phyloP scores from a whole-genome alignment of 2,888 invertebrate species.

The Argyra leucocephala region DNA sequence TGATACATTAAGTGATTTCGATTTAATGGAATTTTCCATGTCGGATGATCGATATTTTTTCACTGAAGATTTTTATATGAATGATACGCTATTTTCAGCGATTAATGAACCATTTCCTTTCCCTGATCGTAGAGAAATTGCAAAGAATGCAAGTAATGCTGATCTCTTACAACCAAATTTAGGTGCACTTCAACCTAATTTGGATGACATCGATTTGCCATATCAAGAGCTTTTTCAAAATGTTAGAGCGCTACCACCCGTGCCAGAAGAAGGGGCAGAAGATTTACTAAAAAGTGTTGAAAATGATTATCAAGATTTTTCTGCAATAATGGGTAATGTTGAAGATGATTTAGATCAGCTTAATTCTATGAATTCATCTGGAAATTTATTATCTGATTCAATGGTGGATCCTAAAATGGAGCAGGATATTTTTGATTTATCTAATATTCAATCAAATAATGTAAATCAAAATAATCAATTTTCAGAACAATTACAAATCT shows the following conservation, averaged over 20 bases:
- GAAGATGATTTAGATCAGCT: neutral
- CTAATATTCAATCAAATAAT: neutral
- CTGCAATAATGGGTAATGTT: slow-evolving; percentile 31
- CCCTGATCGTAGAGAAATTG: slow-evolving; percentile 90
- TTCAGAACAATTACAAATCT: slow-evolving; percentile 13
- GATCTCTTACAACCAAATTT: slow-evolving; percentile 98
- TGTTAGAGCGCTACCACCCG: slow-evolving; percentile 48
- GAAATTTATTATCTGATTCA: neutral
- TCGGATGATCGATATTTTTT: slow-evolving; percentile 29
- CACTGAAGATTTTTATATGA: slow-evolving; percentile 50
- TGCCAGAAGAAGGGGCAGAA: slow-evolving; percentile 53
- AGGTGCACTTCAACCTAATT: slow-evolving; percentile 90
- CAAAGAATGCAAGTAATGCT: slow-evolving; percentile 72
- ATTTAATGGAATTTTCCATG: slow-evolving; percentile 28
- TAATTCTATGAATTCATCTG: neutral
- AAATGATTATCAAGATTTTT: slow-evolving; percentile 36
- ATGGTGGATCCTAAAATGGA: slow-evolving; percentile 3
- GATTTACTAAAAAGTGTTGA: slow-evolving; percentile 48
- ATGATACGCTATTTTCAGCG: slow-evolving; percentile 82
- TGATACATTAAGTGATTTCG: slow-evolving; percentile 50
- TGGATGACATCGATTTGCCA: slow-evolving; percentile 84
- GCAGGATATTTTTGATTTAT: neutral
- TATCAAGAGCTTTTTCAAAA: slow-evolving; percentile 52
- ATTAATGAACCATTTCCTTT: slow-evolving; percentile 78
- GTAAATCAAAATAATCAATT: neutral